Evolutionary conservation across 2,888 invertebrate genomes (phyloP), one percentile per base, ranked within the genome.

Genomic region (Theristus sp.): DNA sequence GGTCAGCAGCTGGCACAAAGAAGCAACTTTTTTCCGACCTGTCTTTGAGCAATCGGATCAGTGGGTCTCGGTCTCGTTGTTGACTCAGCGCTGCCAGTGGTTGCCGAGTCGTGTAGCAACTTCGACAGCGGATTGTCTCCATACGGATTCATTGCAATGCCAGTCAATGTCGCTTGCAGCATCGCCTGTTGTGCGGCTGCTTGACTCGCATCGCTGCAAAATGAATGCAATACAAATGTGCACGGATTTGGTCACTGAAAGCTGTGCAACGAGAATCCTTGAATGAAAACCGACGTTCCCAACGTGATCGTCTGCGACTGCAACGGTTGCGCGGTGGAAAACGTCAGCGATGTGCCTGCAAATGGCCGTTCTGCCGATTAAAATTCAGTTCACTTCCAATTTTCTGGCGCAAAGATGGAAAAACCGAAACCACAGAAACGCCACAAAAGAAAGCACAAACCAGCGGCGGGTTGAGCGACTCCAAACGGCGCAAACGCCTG

Each of bases 101-200:
- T 13, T 38, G 38, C n/a, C n/a, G n/a, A n/a, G n/a, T n/a, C n/a
- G n/a, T n/a, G 38, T 46, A 87, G 73, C 70, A 86, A 86, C 69
- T 85, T 85, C 74, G 87, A 84, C 1, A 91, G 81, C 0, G 87
- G 85, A 46, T 85, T 85, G 72, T 89, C 87, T 0, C 90, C 89
- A 71, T 87, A 91, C 0, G 90, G 90, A 0, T 85, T 81, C 1
- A 85, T 83, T 0, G 85, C 84, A 52, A 89, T 77, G 22, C 71
- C 69, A 53, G 70, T 58, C 27, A 75, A 62, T 38, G 38, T 38
- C 10, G 77, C 75, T 63, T 78, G 75, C 47, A 85, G 81, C 60
- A 86, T 74, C 28, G 85, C 84, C 71, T 85, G 84, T 64, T 85
- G 85, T 1, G 55, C 53, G 24, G 61, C 61, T 2, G 54, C n/a